Conservation (phyloP, 2,888 invertebrate genomes). For the Gortyna flavago region DNA sequence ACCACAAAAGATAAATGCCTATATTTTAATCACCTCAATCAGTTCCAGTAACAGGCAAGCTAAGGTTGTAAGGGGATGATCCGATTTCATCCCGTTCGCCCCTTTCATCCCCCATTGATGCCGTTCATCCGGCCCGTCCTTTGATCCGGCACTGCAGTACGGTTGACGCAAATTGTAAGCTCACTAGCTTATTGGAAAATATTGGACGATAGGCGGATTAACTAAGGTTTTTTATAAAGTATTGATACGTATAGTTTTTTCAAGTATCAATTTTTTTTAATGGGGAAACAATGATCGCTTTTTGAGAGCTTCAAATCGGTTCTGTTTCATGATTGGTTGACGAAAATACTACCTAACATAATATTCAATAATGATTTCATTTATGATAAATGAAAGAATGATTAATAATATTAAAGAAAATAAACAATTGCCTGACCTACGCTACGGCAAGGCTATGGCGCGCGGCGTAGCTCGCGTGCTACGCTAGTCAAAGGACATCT, state of each 20-base stretch:
- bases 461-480: constrained; percentile 26
- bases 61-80: constrained; percentile 59
- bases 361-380: too few species aligned
- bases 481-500: background rate
- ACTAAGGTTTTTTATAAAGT: constrained; percentile 15
- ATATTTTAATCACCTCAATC: constrained; percentile 56
- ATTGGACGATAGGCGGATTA: constrained; percentile 41
- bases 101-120: constrained; percentile 41
- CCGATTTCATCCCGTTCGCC: constrained; percentile 52
- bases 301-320: background rate
- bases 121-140: constrained; percentile 39
- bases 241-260: background rate
- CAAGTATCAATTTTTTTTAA: background rate
- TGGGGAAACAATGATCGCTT: background rate
- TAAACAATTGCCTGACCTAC: background rate
- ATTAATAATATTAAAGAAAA: background rate
- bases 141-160: constrained; percentile 46
- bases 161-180: constrained; percentile 60
- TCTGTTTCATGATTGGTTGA: background rate
- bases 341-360: background rate
- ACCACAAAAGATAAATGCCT: constrained; percentile 34
- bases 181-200: constrained; percentile 54
- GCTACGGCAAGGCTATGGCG: constrained; percentile 23
- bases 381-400: background rate
- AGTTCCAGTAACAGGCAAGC: constrained; percentile 43